Evolutionary conservation across 2,888 invertebrate species (phyloP).

Genomic region (Tethea ocularis): DNA sequence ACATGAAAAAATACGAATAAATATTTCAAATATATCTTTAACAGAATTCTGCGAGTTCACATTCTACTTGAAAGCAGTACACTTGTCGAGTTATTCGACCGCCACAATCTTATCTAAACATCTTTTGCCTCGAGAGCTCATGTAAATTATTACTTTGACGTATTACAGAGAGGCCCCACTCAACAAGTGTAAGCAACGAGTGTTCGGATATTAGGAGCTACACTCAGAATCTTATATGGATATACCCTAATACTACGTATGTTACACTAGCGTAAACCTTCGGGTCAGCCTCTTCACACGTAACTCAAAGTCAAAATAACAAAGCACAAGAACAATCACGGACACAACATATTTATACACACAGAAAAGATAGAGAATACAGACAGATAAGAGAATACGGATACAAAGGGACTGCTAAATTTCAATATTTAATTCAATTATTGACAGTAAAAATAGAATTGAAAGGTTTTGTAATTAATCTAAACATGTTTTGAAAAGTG

Average conservation of each 20-base stretch:
- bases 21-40: not conserved
- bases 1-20: too few species aligned
- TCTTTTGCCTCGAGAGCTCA: not conserved
- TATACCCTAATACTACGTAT: not conserved
- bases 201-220: not conserved
- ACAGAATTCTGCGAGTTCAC: not conserved
- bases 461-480: too few species aligned
- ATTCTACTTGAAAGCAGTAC: not conserved
- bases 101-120: slow-evolving; percentile 3
- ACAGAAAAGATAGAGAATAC: too few species aligned
- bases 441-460: too few species aligned
- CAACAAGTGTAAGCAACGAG: not conserved
- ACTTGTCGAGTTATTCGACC: not conserved
- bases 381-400: too few species aligned
- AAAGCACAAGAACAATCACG: too few species aligned
- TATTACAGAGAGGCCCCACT: not conserved
- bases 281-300: too few species aligned
- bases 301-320: too few species aligned
- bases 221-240: not conserved
- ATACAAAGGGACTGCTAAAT: too few species aligned
- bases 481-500: too few species aligned
- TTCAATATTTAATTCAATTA: too few species aligned
- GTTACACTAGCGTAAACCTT: not conserved
- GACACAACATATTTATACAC: too few species aligned
- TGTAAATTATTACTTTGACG: slow-evolving; percentile 4